These are phyloP conservation scores for Turritopsis rubra DNA, from an alignment of 30 jellyfish, hydroid and myxozoan species.

Conservation along the genomic window DNA sequence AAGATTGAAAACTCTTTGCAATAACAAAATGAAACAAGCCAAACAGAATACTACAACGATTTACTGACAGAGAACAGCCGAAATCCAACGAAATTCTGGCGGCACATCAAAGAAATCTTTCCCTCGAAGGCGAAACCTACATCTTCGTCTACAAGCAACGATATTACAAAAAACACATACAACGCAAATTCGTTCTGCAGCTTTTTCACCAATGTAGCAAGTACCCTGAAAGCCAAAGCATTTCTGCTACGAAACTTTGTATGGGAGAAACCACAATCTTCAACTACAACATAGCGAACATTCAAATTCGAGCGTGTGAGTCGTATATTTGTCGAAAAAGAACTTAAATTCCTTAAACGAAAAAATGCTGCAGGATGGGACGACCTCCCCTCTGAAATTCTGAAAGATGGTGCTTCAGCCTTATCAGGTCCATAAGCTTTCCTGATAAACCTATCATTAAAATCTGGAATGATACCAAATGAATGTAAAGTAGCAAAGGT, in stretches of 20 bases:
- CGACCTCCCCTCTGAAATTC: background rate
- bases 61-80: background rate
- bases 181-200: too few species aligned
- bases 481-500: background rate
- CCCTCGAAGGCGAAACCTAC: too few species aligned
- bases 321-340: background rate
- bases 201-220: too few species aligned
- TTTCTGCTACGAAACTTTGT: too few species aligned
- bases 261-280: background rate
- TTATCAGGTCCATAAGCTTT: background rate
- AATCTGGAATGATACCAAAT: background rate
- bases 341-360: background rate
- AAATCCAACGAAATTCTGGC: background rate
- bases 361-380: background rate
- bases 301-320: background rate
- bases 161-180: too few species aligned
- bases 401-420: background rate
- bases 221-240: too few species aligned
- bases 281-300: background rate
- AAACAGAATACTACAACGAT: background rate
- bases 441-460: background rate
- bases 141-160: too few species aligned
- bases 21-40: background rate
- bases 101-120: too few species aligned
- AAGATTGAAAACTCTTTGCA: background rate